phyloP scores from a whole-genome alignment of 2,888 invertebrate species.

The Watsonalla cultraria region DNA sequence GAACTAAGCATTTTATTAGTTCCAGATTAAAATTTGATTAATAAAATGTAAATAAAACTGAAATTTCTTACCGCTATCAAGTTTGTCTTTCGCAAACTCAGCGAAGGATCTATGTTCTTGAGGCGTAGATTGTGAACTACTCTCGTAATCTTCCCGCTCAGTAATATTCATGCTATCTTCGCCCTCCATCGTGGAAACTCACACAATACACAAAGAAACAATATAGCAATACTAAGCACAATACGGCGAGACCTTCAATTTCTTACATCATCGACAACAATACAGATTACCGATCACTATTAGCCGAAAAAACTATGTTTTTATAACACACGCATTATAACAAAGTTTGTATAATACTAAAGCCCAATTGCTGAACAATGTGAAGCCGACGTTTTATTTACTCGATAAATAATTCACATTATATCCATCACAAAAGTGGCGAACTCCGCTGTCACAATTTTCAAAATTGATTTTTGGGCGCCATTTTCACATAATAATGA shows the following conservation, averaged over 20 bases:
- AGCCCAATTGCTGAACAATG: neutral
- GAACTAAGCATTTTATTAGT: too few species aligned
- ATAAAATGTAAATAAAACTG: too few species aligned
- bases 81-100: slow-evolving; percentile 71
- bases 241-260: slow-evolving; percentile 46
- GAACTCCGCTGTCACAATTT: slow-evolving; percentile 48
- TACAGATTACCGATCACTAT: slow-evolving; percentile 23
- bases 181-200: slow-evolving; percentile 50
- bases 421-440: slow-evolving; percentile 19
- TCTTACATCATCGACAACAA: slow-evolving; percentile 75
- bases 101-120: slow-evolving; percentile 71
- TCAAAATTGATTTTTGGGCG: slow-evolving; percentile 75
- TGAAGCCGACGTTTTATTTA: slow-evolving; percentile 23
- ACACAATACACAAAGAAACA: slow-evolving; percentile 30
- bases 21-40: too few species aligned
- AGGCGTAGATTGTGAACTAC: slow-evolving; percentile 67
- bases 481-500: slow-evolving; percentile 39
- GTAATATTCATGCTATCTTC: slow-evolving; percentile 51
- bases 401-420: slow-evolving; percentile 29
- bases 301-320: neutral
- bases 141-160: slow-evolving; percentile 63
- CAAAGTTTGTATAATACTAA: neutral
- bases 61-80: slow-evolving; percentile 61
- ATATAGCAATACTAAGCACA: slow-evolving; percentile 14
- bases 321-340: neutral